Base-by-base conservation (phyloP, 1,140 invertebrate genomes). In the Drosophila truncata region DNA sequence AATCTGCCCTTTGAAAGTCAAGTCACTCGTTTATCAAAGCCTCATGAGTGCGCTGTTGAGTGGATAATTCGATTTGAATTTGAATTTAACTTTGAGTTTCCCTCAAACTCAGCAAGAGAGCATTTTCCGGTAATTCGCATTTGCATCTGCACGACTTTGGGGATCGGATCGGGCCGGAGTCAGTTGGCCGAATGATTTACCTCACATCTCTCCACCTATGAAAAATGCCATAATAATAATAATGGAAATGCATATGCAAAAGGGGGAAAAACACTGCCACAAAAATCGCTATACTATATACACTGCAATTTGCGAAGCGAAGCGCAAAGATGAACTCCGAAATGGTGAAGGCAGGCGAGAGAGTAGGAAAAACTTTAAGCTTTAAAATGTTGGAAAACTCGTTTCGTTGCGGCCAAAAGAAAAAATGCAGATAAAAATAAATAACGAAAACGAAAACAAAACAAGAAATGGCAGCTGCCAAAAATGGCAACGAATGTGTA, bases 371-470 rank as follows among this genome's bases (percentile, higher is more conserved):
- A 80, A 65, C 65, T 60, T 49, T 7, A 65, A 37, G 55, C 55
- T 41, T 10, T 10, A 76, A 69, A 29, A 67, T 65, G 78, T 57
- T 58, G 82, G 74, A 77, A 87, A 87, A 87, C 83, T 88, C 64
- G 83, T 87, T 87, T 82, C 39, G 65, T 65, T 29, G 31, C 55
- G 61, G 44, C 66, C 59, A 61, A 70, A 71, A 82, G 67, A 83
- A 80, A 80, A 86, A 83, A 83, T 83, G 77, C 63, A 65, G 84
- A 86, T 87, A 77, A 65, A 86, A 80, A 82, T 86, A 86, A 86
- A 83, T 87, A 87, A 83, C 80, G 66, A 67, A 85, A 78, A 75
- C 61, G 73, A 76, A 77, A 77, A 78, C 76, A 71, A 61, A 78
- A 78, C 49, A 61, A 78, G 58, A 47, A 67, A 70, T 46, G 23